Evolutionary conservation across 2,113 vertebrate genomes (phyloP), one percentile per base, ranked within the genome.

Genomic region (Galemys pyrenaicus): DNA sequence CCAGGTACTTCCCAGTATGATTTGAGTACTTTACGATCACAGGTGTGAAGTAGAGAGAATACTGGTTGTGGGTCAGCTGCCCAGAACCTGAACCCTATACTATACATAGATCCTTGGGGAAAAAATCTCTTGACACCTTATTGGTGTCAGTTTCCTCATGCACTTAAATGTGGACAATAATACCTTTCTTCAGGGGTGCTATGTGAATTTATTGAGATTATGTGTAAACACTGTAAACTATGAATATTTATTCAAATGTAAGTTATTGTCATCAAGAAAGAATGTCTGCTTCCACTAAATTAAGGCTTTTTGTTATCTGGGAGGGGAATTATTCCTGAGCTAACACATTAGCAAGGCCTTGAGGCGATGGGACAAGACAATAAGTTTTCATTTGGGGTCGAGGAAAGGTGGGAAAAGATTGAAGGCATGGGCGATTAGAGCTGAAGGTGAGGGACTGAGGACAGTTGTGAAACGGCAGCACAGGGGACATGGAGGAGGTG

Each of bases 291-390:
- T 87, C 37, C 54, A 93, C 93, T 80, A 94, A 95, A 97, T 95
- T 92, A 97, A 96, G 95, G 89, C 89, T 84, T 96, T 93, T 89
- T 97, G 92, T 96, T 97, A 94, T 87, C 89, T 89, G 46, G 41
- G 60, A 92, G 75, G 84, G 39, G 10, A 89, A 84, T 94, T 94
- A 92, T 89, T 77, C 81, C 87, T 95, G 75, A 93, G 79, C 87
- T 68, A 87, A 87, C 70, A 65, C 46, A 39, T 96, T 93, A 90
- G 10, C 62, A 79, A 94, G 60, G 77, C 89, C 91, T 89, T 84
- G 68, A 81, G 92, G 90, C 97, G 77, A 70, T 46, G 46, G 37
- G 56, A 90, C 54, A 84, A 87, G 87, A 71, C n/a, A 86, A 37
- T 90, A 83, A 9, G 19, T 96, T 95, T 95, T 89, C 90, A 51